Conservation (phyloP, 2,113 vertebrate species). For the Seriola dumerili region DNA sequence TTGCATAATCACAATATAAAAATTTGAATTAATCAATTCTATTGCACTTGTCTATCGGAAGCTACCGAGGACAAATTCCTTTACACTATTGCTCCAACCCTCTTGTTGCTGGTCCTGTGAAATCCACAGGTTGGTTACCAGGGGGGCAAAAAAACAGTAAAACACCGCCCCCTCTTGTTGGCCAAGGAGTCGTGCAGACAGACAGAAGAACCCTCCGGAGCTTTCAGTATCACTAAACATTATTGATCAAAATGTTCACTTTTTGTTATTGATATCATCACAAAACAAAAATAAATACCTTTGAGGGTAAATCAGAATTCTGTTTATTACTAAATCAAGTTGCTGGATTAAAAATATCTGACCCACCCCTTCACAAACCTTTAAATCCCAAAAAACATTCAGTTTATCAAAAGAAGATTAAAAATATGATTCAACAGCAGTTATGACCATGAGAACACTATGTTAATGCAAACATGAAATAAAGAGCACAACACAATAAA, state of each 20-base stretch:
- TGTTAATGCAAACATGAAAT: slow-evolving; percentile 60
- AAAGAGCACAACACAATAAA: slow-evolving; percentile 51
- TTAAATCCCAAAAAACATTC: slow-evolving; percentile 51
- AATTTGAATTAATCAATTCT: background rate
- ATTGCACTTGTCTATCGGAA: slow-evolving; percentile 1
- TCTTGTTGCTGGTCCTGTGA: background rate
- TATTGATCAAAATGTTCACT: background rate
- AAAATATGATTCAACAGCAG: slow-evolving; percentile 77
- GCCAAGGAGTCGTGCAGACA: background rate
- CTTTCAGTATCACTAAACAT: background rate
- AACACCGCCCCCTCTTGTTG: slow-evolving; percentile 76
- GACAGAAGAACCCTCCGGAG: background rate
- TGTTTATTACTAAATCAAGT: slow-evolving; percentile 78
- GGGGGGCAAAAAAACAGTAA: slow-evolving; percentile 31
- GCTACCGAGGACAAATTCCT: slow-evolving; percentile 43
- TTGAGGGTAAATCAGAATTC: slow-evolving; percentile 62
- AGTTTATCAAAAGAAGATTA: slow-evolving; percentile 64
- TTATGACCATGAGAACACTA: slow-evolving; percentile 74
- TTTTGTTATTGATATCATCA: background rate
- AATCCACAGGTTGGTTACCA: slow-evolving; percentile 34
- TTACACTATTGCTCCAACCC: slow-evolving; percentile 23
- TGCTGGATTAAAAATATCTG: slow-evolving; percentile 60
- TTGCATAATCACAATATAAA: background rate
- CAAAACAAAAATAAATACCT: background rate
- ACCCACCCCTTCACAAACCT: slow-evolving; percentile 50